phyloP scores from a whole-genome alignment of 2,113 vertebrate genomes.

The Fulica atra region DNA sequence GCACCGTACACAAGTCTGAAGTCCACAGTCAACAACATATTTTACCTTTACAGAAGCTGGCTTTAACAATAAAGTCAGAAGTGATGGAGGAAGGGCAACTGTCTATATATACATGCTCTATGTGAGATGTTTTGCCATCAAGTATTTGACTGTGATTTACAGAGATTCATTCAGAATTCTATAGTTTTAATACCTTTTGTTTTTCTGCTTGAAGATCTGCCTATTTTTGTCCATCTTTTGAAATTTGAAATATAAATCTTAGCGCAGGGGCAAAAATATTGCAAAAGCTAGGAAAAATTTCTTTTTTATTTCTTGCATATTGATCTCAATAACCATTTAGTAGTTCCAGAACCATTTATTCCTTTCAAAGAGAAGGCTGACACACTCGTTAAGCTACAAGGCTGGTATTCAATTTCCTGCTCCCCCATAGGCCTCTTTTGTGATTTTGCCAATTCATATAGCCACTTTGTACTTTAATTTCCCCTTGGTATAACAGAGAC shows the following conservation, averaged over 20 bases:
- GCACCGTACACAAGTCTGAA: neutral
- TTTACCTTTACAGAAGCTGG: neutral
- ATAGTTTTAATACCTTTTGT: neutral
- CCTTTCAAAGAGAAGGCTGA: neutral
- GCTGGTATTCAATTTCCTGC: conserved; percentile 18
- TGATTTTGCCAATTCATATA: conserved; percentile 14
- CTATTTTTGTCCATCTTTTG: neutral
- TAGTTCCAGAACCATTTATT: neutral
- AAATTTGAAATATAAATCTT: neutral
- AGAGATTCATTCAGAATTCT: neutral
- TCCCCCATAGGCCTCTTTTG: neutral
- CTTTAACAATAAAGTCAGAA: neutral
- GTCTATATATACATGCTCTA: neutral
- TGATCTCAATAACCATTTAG: neutral
- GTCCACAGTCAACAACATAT: neutral
- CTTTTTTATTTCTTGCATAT: neutral
- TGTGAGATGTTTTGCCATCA: neutral
- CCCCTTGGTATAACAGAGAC: neutral
- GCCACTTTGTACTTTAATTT: conserved; percentile 1
- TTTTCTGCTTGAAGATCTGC: neutral
- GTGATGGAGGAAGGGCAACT: neutral
- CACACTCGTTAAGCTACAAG: neutral
- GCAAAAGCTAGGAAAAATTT: neutral
- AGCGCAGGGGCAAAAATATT: neutral
- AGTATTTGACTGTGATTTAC: neutral